Base-by-base conservation (phyloP, 2,113 vertebrate genomes). In the Lycocorax pyrrhopterus region DNA sequence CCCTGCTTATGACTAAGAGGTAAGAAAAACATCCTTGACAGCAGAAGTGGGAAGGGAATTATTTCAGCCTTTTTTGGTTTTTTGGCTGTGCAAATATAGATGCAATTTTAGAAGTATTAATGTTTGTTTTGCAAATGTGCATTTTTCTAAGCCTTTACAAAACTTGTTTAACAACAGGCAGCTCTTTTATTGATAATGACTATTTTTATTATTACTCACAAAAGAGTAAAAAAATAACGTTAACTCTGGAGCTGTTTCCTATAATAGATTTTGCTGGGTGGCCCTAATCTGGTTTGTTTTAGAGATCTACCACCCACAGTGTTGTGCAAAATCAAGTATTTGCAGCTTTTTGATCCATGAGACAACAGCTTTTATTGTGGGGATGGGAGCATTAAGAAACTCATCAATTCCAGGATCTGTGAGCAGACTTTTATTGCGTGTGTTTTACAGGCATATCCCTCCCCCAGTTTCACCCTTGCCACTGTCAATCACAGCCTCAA, bases 251-350 rank as follows among this genome's bases (percentile, higher is more conserved):
- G 15, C 27, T 67, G 88, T 90, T 81, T 74, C 32, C 71, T 46
- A 2, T 72, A 87, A 56, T 56, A 91, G 53, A 64, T 73, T 96
- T 85, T 84, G 64, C 88, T 78, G 84, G 69, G 90, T 96, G 90
- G 71, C 76, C 84, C 47, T 83, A 77, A 90, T 94, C 63, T 92
- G 71, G 62, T 93, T 92, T 79, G 27, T 21, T 97, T 97, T 93
- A 92, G 64, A 81, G 52, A 81, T 81, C 47, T 94, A 62, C 90
- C 93, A 94, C 94, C 89, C 94, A 95, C 88, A 87, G 43, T 51
- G 41, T 51, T 89, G 51, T 79, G 32, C 8, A 75, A 91, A 76
- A 94, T 95, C 8, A 43, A 84, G 59, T 83, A 59, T 89, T 80
- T 58, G 21, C 35, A 81, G 43, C 30, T 76, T 94, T 92, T 68